These are phyloP conservation scores for Cloeon dipterum DNA, from an alignment of 2,888 invertebrate genomes.

Conservation along the genomic window DNA sequence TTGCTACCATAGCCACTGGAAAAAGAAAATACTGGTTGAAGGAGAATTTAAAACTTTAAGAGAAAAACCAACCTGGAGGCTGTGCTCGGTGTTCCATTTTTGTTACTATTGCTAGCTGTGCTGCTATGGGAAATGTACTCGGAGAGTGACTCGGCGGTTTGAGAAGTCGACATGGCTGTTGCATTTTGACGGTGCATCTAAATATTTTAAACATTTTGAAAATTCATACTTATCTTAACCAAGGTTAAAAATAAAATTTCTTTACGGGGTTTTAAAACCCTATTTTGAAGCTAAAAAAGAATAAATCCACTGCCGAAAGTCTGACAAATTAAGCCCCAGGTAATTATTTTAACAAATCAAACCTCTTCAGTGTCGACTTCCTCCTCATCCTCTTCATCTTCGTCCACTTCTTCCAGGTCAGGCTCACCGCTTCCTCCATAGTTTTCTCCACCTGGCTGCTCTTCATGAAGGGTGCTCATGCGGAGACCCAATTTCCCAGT, in stretches of 20 bases:
- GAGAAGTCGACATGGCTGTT: slow-evolving; percentile 42
- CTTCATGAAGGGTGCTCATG: slow-evolving; percentile 84
- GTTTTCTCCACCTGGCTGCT: slow-evolving; percentile 20
- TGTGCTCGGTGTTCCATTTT: slow-evolving; percentile 24
- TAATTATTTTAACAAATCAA: background rate
- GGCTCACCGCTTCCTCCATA: slow-evolving; percentile 13
- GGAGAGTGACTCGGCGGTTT: slow-evolving; percentile 66
- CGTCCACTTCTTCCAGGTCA: slow-evolving; percentile 2
- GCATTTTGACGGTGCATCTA: too few species aligned
- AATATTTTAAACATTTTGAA: background rate
- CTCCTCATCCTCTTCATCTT: background rate
- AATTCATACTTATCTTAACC: slow-evolving; percentile 11
- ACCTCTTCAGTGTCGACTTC: background rate
- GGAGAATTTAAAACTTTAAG: background rate
- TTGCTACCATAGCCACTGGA: slow-evolving; percentile 1
- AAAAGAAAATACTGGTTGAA: background rate
- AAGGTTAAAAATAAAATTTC: too few species aligned
- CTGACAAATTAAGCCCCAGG: slow-evolving; percentile 22
- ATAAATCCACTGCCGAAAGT: too few species aligned
- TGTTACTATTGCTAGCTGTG: slow-evolving; percentile 17
- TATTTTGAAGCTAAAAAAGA: too few species aligned
- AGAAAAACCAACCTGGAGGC: slow-evolving; percentile 13
- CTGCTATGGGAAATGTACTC: slow-evolving; percentile 26
- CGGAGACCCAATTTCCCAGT: slow-evolving; percentile 59
- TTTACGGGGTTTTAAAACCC: too few species aligned